Evolutionary conservation across 2,888 invertebrate genomes (phyloP), one percentile per base, ranked within the genome.

Genomic region (Brachynemurus nebulosus): DNA sequence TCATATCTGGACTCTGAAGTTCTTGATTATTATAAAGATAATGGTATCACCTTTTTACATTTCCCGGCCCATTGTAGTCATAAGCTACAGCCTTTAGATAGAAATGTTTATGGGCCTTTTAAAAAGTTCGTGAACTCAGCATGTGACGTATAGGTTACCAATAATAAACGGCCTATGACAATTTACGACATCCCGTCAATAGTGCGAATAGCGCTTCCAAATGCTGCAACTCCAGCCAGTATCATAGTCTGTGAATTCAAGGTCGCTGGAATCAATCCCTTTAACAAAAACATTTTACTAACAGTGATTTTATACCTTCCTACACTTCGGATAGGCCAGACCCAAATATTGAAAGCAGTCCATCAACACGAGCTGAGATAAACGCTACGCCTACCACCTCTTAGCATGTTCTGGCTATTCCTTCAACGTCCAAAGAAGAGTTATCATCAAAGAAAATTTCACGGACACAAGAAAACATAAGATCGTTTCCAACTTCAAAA

Each of bases 1-100:
- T 39, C 39, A 16, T 16, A 39, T 20, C 21, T 39, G 11, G 16
- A 17, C 11, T 11, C 20, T 11, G 21, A 39, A 14, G n/a, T 16
- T 17, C 16, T 39, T 9, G 20, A 19, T 17, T 39, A 19, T 20
- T 39, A 9, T 16, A 39, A 39, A 39, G 11, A 39, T 8, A 39
- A 39, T 39, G 39, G 21, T 9, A 16, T 39, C 14, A 16, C 14
- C 8, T 11, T 39, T n/a, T 39, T 39, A 20, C 11, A 17, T 9
- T 39, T 38, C n/a, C 48, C 50, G 8, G 51, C 50, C 8, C 50
- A 51, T 34, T 47, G 50, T 21, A 39, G 42, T 19, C 51, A 51
- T 34, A 45, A 48, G 16, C 47, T 50, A 11, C 42, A 47, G 25
- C 47, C 45, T n/a, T 25, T 48, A n/a, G 47, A 47, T 16, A 37